These are phyloP conservation scores for Caenorhabditis imperialis DNA, from an alignment of 2,888 invertebrate genomes.

Conservation along the genomic window DNA sequence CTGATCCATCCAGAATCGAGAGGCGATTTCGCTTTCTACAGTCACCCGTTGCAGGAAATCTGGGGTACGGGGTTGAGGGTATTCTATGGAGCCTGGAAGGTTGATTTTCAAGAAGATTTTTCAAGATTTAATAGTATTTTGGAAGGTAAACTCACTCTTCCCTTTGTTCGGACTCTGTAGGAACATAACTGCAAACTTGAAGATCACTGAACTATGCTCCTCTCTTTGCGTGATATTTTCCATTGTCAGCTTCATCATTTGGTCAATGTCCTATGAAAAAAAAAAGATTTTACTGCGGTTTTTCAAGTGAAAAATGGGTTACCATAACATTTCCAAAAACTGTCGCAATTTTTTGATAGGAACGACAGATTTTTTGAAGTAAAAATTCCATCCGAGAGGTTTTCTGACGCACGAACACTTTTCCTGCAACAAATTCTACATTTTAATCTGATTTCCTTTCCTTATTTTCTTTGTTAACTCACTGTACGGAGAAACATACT, in stretches of 20 bases:
- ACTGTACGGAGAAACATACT: slow-evolving; percentile 35
- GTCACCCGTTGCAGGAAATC: slow-evolving; percentile 32
- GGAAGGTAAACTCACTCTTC: background rate
- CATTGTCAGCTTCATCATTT: slow-evolving; percentile 31
- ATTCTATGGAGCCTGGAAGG: slow-evolving; percentile 9
- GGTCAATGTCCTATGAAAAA: slow-evolving; percentile 48
- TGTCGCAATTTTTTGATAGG: slow-evolving; percentile 20
- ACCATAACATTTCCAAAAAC: slow-evolving; percentile 44
- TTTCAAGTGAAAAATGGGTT: background rate
- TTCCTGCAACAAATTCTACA: slow-evolving; percentile 9
- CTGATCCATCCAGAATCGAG: slow-evolving; percentile 37
- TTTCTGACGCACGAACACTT: slow-evolving; percentile 30
- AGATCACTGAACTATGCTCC: slow-evolving; percentile 22
- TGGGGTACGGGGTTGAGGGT: slow-evolving; percentile 26
- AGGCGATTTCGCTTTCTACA: slow-evolving; percentile 43
- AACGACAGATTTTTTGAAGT: slow-evolving; percentile 24
- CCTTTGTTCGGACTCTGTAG: slow-evolving; percentile 16
- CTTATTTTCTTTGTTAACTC: background rate
- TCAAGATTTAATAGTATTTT: background rate
- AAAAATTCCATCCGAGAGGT: slow-evolving; percentile 11
- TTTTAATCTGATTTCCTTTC: background rate
- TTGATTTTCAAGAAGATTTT: too few relatives aligned
- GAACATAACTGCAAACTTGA: slow-evolving; percentile 30
- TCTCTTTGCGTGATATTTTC: slow-evolving; percentile 42
- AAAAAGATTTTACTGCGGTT: background rate